Conservation (phyloP, 2,113 vertebrate genomes). For the Thomomys bottae region DNA sequence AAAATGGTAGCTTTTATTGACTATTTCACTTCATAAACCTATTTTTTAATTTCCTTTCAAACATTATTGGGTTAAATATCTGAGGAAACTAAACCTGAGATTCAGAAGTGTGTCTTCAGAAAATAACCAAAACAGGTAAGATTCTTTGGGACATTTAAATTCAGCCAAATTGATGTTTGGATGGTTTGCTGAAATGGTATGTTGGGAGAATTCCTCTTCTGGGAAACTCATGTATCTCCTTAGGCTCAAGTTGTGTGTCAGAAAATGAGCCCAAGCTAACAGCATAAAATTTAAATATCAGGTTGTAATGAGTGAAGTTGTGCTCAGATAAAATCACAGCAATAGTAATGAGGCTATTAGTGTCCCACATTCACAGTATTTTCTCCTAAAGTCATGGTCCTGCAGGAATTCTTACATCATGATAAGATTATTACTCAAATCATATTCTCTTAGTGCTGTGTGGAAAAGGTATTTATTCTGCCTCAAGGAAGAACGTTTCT, state of each 20-base stretch:
- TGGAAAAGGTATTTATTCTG: background rate
- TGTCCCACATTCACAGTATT: background rate
- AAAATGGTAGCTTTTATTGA: conserved; percentile 32
- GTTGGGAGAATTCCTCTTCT: background rate
- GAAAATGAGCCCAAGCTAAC: background rate
- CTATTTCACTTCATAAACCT: conserved; percentile 50
- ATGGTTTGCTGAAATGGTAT: background rate
- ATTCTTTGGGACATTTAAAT: conserved; percentile 8
- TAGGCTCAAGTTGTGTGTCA: background rate
- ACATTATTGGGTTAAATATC: background rate
- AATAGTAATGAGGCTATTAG: conserved; percentile 7
- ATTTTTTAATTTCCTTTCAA: conserved; percentile 33
- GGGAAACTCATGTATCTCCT: background rate
- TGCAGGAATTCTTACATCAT: conserved; percentile 26
- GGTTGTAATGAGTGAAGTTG: background rate
- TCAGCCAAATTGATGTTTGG: background rate
- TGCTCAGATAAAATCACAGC: background rate
- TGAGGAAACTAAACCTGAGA: background rate
- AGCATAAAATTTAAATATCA: background rate
- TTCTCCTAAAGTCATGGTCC: background rate
- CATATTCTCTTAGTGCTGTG: background rate
- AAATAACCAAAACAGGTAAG: conserved; percentile 3
- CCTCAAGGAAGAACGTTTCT: background rate
- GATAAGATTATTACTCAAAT: conserved; percentile 3
- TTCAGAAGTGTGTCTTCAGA: conserved; percentile 6